Evolutionary conservation across 2,888 invertebrate species (phyloP), one percentile per base, ranked within the genome.

Genomic region (Maniola hyperantus): DNA sequence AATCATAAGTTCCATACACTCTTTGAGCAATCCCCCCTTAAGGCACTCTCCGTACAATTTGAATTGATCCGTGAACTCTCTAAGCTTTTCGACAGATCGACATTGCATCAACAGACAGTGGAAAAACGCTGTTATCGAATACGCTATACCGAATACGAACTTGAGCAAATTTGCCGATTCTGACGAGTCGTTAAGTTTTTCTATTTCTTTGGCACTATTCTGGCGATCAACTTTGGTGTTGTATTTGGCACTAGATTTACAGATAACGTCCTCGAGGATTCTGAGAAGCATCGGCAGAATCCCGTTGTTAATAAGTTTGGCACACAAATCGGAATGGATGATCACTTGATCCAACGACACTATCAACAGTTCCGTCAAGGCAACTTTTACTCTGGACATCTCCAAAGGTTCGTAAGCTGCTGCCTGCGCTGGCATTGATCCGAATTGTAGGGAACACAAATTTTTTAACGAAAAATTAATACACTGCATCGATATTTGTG

Each of bases 381-480:
- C 92, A 0, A 94, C 90, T 76, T 94, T 94, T 2, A 94, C 82
- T 7, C 83, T 85, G 0, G 93, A 91, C 6, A 85, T 83, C 72
- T 93, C 91, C 1, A 79, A 78, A 0, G 78, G 78, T 20, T 81
- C 84, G 53, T 88, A 81, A 11, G 76, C 76, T 34, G 74, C 73
- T 18, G 80, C 75, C 33, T 83, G 82, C 1, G 79, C 76, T 0
- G 90, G 88, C 18, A 91, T 82, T 7, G 93, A 92, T 1, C 92
- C 93, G 75, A 94, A 95, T 72, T 95, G 94, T 11, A 95, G 74
- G 0, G 93, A 87, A 80, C 94, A 94, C 0, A 95, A 79, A 64
- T 94, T 94, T 63, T 94, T 93, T 44, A 95, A 72, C 0, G 94
- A 89, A 73, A 95, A 95, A 76, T 94, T 94, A 0, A 95, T 85